Conservation (phyloP, 2,888 invertebrate genomes). For the Oscheius myriophilus region DNA sequence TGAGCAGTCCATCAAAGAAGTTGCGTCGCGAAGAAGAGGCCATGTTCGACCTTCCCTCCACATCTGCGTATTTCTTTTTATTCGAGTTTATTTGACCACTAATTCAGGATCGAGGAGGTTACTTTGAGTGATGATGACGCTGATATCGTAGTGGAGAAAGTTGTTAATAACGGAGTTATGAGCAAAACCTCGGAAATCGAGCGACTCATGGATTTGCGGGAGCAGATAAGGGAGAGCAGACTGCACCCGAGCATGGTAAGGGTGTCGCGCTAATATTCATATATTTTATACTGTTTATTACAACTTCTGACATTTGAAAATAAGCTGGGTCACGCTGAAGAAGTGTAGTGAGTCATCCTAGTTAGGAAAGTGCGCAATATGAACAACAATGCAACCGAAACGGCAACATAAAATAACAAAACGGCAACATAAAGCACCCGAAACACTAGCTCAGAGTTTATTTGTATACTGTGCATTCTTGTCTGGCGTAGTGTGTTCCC, state of each 20-base stretch:
- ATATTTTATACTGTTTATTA: neutral
- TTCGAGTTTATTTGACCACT: neutral
- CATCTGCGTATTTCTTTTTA: slow-evolving; percentile 16
- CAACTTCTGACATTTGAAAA: too few relatives aligned
- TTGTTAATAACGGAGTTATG: neutral
- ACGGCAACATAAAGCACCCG: too few relatives aligned
- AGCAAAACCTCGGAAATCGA: slow-evolving; percentile 15
- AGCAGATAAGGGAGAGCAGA: slow-evolving; percentile 40
- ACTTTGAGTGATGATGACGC: slow-evolving; percentile 29
- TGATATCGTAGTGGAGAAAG: slow-evolving; percentile 21
- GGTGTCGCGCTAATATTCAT: too few relatives aligned
- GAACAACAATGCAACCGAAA: too few relatives aligned
- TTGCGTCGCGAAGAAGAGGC: slow-evolving; percentile 16
- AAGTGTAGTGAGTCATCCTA: too few relatives aligned
- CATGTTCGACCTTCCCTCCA: slow-evolving; percentile 32
- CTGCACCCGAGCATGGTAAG: slow-evolving; percentile 40
- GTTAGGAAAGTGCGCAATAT: too few relatives aligned
- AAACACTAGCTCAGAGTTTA: neutral
- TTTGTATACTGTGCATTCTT: too few relatives aligned
- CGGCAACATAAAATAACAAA: too few relatives aligned
- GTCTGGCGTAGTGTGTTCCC: too few relatives aligned
- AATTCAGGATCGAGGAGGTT: slow-evolving; percentile 17
- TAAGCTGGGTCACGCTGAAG: too few relatives aligned
- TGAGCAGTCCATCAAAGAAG: slow-evolving; percentile 30
- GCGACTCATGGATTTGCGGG: slow-evolving; percentile 32